These are phyloP conservation scores for Falco concolor DNA, from an alignment of 2,797 vertebrate genomes.

Conservation along the genomic window DNA sequence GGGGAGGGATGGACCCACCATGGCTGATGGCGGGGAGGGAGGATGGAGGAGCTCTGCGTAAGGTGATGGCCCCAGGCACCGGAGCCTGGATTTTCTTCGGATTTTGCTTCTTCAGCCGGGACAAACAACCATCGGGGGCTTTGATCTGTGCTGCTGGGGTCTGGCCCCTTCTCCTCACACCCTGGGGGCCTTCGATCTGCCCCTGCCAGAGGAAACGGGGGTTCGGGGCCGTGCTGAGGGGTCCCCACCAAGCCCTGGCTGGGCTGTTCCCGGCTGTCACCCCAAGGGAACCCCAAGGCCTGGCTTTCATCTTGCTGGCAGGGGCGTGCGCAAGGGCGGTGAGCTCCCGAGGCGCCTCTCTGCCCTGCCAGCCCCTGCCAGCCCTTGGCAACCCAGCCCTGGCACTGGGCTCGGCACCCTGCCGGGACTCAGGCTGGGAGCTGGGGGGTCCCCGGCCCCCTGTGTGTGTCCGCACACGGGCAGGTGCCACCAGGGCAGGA, in stretches of 20 bases:
- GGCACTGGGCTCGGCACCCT: accelerated
- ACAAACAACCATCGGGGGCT: not conserved
- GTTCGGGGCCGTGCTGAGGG: not conserved
- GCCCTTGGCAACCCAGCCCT: not conserved
- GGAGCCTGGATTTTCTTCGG: not conserved
- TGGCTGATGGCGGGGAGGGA: not conserved
- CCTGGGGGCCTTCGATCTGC: not conserved
- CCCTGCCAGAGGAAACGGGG: not conserved
- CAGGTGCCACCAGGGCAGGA: not conserved
- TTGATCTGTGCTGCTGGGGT: not conserved
- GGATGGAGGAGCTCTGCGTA: not conserved
- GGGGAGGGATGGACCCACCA: not conserved
- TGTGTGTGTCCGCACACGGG: not conserved
- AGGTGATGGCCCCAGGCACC: not conserved
- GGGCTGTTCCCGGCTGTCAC: not conserved
- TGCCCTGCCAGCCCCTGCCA: not conserved
- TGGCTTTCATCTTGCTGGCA: accelerated
- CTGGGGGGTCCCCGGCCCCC: too few relatives aligned
- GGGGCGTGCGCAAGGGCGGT: not conserved
- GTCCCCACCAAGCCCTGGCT: not conserved
- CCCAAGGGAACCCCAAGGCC: not conserved
- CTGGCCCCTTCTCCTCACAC: not conserved
- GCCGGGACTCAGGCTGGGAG: not conserved
- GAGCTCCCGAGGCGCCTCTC: not conserved
- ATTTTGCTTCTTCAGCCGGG: not conserved